These are phyloP conservation scores for Bradypus variegatus DNA, from an alignment of 2,797 vertebrate species.

Conservation along the genomic window DNA sequence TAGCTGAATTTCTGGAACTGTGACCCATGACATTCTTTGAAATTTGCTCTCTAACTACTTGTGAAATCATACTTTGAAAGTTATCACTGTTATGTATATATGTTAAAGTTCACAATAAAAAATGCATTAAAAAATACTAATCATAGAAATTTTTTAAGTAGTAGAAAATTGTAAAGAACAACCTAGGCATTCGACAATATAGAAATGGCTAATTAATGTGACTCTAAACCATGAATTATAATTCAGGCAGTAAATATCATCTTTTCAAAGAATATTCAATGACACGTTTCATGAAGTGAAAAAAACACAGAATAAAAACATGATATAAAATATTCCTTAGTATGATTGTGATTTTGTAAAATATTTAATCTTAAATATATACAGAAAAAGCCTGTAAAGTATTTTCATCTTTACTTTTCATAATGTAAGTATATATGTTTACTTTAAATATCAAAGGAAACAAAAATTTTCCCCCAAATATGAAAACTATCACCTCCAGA, in stretches of 20 bases:
- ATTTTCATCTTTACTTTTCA: not conserved
- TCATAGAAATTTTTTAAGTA: not conserved
- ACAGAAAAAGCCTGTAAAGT: not conserved
- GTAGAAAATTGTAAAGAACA: not conserved
- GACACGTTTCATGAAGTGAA: not conserved
- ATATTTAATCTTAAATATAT: slow-evolving; percentile 11
- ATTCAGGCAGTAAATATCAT: not conserved
- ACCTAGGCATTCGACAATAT: not conserved
- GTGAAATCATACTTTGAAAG: too few relatives aligned
- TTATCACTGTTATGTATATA: too few relatives aligned
- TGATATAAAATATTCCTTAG: not conserved
- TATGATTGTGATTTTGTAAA: not conserved
- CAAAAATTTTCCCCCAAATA: not conserved
- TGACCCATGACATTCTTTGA: too few relatives aligned
- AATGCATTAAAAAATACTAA: not conserved
- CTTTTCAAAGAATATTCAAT: slow-evolving; percentile 2
- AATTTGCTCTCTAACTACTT: too few relatives aligned
- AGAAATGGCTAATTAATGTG: not conserved
- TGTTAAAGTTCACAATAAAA: too few relatives aligned
- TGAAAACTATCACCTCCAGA: not conserved
- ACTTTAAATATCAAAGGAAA: not conserved
- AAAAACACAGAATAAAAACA: not conserved
- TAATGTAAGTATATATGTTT: not conserved
- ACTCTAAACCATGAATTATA: not conserved
- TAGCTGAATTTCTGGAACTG: too few relatives aligned